A percentile compares a stretch with the other conserved stretches of the same genome.
phyloP scores from a whole-genome alignment of 2,797 vertebrate genomes.

The Parauchenoglanis ngamensis region DNA sequence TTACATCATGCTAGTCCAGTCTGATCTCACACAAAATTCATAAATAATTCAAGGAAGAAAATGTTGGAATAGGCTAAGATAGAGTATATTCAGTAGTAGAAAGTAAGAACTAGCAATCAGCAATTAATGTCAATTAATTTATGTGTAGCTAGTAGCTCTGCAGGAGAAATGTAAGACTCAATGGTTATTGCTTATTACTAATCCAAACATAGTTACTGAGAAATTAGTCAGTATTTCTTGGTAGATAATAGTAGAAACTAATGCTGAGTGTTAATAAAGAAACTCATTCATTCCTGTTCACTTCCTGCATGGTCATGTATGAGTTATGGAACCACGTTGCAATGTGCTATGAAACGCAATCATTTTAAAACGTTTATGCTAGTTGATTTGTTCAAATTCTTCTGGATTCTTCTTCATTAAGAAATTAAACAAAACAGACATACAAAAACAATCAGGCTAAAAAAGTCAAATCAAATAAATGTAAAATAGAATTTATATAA shows the following conservation, averaged over 20 bases:
- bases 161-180: neutral
- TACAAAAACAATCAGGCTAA: neutral
- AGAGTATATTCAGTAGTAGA: neutral
- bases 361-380: neutral
- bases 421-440: neutral
- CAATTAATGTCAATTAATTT: neutral
- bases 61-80: neutral
- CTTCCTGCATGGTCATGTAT: neutral
- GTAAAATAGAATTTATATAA: neutral
- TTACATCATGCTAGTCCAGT: neutral
- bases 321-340: neutral
- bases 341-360: neutral
- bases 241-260: neutral
- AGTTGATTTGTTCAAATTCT: neutral
- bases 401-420: neutral
- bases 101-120: neutral
- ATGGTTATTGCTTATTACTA: neutral
- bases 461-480: neutral
- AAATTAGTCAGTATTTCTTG: neutral
- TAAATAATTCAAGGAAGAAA: neutral
- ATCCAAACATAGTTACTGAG: neutral
- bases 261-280: neutral
- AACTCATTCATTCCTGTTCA: neutral
- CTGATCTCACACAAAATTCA: neutral
- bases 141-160: neutral